Percentiles rank a stretch among this genome's conserved stretches.
These are phyloP conservation scores for Eupsittula cactorum DNA, from an alignment of 2,113 vertebrate genomes.

Conservation along the genomic window DNA sequence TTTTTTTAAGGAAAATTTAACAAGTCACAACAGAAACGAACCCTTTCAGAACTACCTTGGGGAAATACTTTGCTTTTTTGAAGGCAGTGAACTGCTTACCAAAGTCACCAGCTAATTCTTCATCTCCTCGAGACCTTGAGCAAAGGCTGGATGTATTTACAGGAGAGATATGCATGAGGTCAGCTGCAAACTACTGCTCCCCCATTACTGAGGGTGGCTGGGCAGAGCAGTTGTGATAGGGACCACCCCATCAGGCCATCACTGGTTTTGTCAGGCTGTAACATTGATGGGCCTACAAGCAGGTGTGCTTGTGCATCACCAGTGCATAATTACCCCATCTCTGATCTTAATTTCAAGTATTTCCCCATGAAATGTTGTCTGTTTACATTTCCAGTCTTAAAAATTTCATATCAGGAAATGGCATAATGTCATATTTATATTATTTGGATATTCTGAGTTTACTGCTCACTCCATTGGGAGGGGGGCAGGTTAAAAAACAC, in stretches of 20 bases:
- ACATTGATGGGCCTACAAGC: background rate
- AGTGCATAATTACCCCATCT: background rate
- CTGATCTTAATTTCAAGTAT: constrained; percentile 14
- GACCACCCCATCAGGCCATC: background rate
- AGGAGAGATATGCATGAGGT: background rate
- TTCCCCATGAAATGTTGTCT: background rate
- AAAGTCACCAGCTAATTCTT: background rate
- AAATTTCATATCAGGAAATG: background rate
- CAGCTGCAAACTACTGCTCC: background rate
- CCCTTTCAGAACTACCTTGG: background rate
- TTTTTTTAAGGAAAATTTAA: background rate
- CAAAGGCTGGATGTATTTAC: background rate
- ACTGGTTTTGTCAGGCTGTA: background rate
- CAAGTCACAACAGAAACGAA: background rate
- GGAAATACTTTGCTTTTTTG: background rate
- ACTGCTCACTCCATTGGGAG: background rate
- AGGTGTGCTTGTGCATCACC: background rate
- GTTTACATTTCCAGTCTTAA: background rate
- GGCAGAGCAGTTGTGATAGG: background rate
- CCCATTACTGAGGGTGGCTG: background rate
- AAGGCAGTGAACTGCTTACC: background rate
- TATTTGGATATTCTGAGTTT: constrained; percentile 59
- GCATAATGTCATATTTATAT: constrained; percentile 1
- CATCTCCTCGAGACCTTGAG: background rate
- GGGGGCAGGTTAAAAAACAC: background rate